A percentile compares a stretch with the other conserved stretches of the same genome.
phyloP scores from a whole-genome alignment of 2,113 vertebrate species.

The Aplodontia rufa region DNA sequence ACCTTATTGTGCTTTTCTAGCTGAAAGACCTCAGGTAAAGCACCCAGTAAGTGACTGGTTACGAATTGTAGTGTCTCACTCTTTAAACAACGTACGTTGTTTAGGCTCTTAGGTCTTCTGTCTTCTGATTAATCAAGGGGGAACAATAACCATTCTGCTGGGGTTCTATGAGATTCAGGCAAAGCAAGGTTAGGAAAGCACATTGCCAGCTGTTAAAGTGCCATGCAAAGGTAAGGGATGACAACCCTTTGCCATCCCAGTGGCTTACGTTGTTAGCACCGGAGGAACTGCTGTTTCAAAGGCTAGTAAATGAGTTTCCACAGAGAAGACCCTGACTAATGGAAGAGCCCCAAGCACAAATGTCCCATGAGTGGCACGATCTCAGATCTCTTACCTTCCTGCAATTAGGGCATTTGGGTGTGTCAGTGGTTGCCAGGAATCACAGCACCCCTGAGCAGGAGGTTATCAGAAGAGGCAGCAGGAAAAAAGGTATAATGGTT shows the following conservation, averaged over 20 bases:
- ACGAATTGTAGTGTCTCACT: not conserved
- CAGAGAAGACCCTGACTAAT: not conserved
- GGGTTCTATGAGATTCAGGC: conserved; percentile 31
- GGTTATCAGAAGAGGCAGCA: not conserved
- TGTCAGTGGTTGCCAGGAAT: not conserved
- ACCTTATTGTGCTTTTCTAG: not conserved
- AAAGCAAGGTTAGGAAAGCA: conserved; percentile 32
- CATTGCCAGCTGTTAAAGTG: not conserved
- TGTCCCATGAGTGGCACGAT: not conserved
- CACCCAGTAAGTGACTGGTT: not conserved
- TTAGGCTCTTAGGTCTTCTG: not conserved
- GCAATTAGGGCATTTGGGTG: not conserved
- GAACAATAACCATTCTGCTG: not conserved
- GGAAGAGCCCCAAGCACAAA: not conserved
- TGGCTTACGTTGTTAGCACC: not conserved
- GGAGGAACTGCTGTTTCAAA: not conserved
- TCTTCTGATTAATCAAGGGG: conserved; percentile 48
- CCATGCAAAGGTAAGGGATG: not conserved
- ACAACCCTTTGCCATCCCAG: not conserved
- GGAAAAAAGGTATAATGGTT: not conserved
- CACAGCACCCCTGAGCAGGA: not conserved
- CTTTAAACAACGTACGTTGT: not conserved
- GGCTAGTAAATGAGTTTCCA: not conserved
- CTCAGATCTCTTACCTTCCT: not conserved
- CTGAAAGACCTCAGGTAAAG: not conserved